Base-by-base conservation (phyloP, 2,888 invertebrate species). In the Alsophila aescularia region DNA sequence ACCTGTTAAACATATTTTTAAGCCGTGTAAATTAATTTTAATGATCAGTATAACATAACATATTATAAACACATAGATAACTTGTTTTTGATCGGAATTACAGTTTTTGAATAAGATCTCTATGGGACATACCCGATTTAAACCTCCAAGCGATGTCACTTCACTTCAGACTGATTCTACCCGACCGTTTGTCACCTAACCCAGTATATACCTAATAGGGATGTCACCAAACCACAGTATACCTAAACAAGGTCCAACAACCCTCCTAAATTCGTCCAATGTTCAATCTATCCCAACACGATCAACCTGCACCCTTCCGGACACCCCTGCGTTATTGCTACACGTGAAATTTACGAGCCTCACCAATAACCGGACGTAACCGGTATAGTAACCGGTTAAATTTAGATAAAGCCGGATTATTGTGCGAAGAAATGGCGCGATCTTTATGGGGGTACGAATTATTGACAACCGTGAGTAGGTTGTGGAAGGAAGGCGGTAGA, bases 231-330 rank as follows among this genome's bases (percentile, higher is more conserved):
- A 39, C 53, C 45, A 34, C 55, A 51, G 36, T 51, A 35, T 40
- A 29, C 44, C 21, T 3, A 32, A n/a, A 34, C 53, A 35, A 14
- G 18, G 14, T 9, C 10, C 31, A 35, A n/a, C 37, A 27, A 14
- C 14, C 55, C 53, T 37, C 41, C 50, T 42, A 58, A 58, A 58
- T 51, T 53, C 56, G 58, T 47, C 45, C 59, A 34, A 53, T 77
- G 77, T 81, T 78, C 82, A 85, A 85, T 85, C 81, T 81, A 83
- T 75, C 67, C 67, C 73, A 73, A 81, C 83, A 84, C 62, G 77
- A 64, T 67, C 69, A 58, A 68, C 73, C 72, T 69, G 72, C 74
- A 68, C 73, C 69, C 70, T 70, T 74, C 77, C 58, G 48, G 44
- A 35, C 39, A 27, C 62, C 64, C 49, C 54, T 44, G 70, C 79